phyloP scores from a whole-genome alignment of 2,888 invertebrate genomes.

The Rhingia campestris region DNA sequence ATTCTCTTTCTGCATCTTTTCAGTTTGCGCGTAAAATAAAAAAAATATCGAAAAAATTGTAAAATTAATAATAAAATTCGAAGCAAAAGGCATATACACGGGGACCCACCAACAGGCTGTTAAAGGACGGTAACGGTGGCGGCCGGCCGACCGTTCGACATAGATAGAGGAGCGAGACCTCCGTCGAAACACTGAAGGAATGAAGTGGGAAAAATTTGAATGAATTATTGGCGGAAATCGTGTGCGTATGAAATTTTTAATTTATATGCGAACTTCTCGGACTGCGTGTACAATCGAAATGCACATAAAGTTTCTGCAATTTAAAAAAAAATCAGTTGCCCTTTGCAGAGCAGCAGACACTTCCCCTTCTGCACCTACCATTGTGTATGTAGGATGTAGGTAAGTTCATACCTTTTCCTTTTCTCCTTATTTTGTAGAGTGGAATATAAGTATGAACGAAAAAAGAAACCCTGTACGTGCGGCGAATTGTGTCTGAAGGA shows the following conservation, averaged over 20 bases:
- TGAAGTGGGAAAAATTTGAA: conserved; percentile 73
- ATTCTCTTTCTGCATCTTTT: conserved; percentile 67
- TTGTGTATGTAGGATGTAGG: not conserved
- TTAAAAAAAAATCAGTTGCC: conserved; percentile 1
- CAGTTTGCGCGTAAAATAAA: conserved; percentile 54
- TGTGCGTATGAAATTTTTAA: conserved; percentile 76
- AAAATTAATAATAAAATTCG: conserved; percentile 65
- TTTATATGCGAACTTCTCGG: conserved; percentile 76
- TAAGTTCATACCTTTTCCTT: not conserved
- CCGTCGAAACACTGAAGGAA: conserved; percentile 27
- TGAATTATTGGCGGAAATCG: conserved; percentile 75
- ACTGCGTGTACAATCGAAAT: conserved; percentile 59
- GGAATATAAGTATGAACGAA: conserved; percentile 2
- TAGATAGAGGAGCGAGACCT: conserved; percentile 49
- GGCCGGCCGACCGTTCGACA: conserved; percentile 16
- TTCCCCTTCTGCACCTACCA: not conserved
- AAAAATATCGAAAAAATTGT: conserved; percentile 6
- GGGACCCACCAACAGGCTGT: conserved; percentile 43
- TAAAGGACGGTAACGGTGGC: conserved; percentile 47
- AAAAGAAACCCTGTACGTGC: conserved; percentile 24
- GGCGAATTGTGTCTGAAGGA: conserved; percentile 38
- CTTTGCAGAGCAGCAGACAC: not conserved
- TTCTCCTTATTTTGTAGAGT: not conserved
- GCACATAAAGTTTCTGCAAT: conserved; percentile 64
- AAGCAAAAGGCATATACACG: conserved; percentile 44